phyloP scores from a whole-genome alignment of 2,797 vertebrate genomes.

The Pelodytes ibericus region DNA sequence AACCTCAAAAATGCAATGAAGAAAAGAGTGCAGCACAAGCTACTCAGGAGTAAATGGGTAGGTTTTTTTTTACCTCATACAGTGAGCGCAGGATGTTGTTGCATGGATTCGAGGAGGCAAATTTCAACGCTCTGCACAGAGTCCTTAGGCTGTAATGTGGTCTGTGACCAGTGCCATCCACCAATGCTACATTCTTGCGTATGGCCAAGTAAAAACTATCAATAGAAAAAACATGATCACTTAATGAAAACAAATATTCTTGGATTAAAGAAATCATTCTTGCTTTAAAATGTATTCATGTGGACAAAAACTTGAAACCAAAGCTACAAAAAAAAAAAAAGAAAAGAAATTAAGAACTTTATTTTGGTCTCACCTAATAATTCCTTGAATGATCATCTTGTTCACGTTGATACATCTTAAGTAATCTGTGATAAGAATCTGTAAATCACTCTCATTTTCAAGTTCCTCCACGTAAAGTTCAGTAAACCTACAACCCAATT shows the following conservation, averaged over 20 bases:
- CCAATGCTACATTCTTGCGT: constrained; percentile 77
- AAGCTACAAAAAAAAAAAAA: too few species aligned
- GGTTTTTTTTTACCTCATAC: constrained; percentile 87
- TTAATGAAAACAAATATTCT: neutral
- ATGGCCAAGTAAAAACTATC: constrained; percentile 88
- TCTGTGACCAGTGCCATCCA: constrained; percentile 90
- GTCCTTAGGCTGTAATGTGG: constrained; percentile 96
- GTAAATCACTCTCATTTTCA: constrained; percentile 87
- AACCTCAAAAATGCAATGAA: too few species aligned
- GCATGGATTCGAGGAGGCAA: constrained; percentile 85
- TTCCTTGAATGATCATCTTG: constrained; percentile 82
- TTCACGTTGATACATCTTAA: constrained; percentile 83
- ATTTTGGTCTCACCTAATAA: constrained; percentile 81
- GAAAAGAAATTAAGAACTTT: neutral
- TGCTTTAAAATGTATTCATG: neutral
- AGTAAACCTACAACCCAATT: constrained; percentile 81
- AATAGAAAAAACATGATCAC: neutral
- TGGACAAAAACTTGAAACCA: too few species aligned
- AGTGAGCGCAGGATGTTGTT: constrained; percentile 86
- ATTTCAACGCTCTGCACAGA: constrained; percentile 90
- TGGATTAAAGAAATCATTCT: neutral
- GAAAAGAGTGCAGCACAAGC: too few species aligned
- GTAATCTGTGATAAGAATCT: constrained; percentile 89
- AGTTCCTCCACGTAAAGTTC: constrained; percentile 95
- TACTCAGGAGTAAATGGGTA: neutral